Conservation (phyloP, 2,113 vertebrate species). For the Dipodomys ordii region DNA sequence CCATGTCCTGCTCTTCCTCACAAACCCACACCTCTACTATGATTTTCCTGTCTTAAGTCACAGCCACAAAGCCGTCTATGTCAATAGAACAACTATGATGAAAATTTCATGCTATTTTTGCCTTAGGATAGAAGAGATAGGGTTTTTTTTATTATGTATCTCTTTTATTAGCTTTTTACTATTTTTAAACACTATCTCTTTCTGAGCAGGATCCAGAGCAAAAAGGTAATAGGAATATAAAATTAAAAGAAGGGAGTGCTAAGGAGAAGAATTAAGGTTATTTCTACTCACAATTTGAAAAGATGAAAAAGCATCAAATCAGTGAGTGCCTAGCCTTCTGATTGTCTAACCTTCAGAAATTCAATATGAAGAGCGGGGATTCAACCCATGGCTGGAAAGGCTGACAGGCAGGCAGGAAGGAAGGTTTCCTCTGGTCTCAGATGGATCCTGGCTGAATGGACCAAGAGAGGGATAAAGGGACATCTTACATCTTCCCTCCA, state of each 20-base stretch:
- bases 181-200: slow-evolving; percentile 53
- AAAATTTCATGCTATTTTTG: background rate
- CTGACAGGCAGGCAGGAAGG: background rate
- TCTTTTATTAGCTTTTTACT: slow-evolving; percentile 28
- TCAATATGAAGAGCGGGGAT: background rate
- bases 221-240: background rate
- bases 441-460: background rate
- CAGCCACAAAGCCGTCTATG: background rate
- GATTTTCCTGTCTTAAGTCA: background rate
- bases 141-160: background rate
- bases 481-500: background rate
- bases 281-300: background rate
- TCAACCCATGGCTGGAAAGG: background rate
- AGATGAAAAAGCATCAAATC: background rate
- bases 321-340: background rate
- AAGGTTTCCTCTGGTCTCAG: background rate
- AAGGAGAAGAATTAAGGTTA: slow-evolving; percentile 5
- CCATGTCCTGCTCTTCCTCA: background rate
- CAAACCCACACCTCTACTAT: background rate
- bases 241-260: background rate
- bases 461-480: background rate
- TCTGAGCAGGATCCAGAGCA: background rate
- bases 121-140: background rate
- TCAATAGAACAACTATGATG: background rate
- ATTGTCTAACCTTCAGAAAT: background rate